phyloP scores from a whole-genome alignment of 1,140 invertebrate species.

The Adoxophyes honmai region DNA sequence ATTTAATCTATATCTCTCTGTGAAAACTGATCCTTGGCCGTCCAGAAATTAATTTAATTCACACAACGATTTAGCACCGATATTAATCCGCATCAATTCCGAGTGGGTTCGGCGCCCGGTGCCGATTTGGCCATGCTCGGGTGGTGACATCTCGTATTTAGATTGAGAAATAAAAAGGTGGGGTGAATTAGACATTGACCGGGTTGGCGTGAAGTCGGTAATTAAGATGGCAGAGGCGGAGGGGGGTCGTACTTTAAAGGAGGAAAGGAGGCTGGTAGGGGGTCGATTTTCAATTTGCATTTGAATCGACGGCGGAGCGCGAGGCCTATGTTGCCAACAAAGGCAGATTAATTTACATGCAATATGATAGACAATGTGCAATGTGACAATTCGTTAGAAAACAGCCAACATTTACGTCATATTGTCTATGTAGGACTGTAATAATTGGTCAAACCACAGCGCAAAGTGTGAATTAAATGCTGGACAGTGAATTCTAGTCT shows the following conservation, averaged over 20 bases:
- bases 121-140: no score
- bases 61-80: no score
- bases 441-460: not conserved
- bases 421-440: not conserved
- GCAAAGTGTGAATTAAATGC: not conserved
- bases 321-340: constrained; percentile 24
- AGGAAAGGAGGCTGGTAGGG: constrained; percentile 24
- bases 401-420: not conserved
- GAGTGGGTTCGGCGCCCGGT: no score
- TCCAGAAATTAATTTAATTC: no score
- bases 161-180: constrained; percentile 13
- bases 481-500: constrained; percentile 18
- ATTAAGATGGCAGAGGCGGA: constrained; percentile 26
- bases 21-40: no score
- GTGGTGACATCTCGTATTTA: no score
- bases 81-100: no score
- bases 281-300: constrained; percentile 41
- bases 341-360: constrained; percentile 34
- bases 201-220: constrained; percentile 25
- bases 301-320: constrained; percentile 30
- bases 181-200: constrained; percentile 22
- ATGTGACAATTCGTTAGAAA: not conserved
- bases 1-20: no score
- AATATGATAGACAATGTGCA: constrained; percentile 18
- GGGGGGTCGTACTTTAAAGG: constrained; percentile 15